Percentiles rank a stretch among this genome's conserved stretches.
These are phyloP conservation scores for Brachyptera putata DNA, from an alignment of 2,888 invertebrate species.

Conservation along the genomic window DNA sequence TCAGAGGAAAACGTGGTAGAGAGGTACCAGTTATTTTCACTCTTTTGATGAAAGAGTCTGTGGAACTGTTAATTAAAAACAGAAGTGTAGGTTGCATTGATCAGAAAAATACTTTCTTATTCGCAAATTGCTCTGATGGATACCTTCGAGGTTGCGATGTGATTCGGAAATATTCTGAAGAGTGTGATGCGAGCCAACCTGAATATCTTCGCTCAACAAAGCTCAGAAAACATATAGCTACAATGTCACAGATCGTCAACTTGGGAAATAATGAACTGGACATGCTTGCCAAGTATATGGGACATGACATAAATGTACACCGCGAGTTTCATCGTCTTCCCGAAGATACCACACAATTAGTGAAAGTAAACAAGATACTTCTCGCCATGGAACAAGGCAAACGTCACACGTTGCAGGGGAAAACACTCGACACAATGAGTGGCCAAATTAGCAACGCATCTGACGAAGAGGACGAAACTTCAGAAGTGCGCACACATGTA, in stretches of 20 bases:
- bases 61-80: conserved; percentile 29
- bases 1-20: conserved; percentile 35
- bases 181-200: conserved; percentile 4
- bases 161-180: background rate
- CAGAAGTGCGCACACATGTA: no score
- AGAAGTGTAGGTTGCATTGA: conserved; percentile 9
- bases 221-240: conserved; percentile 22
- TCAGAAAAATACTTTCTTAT: background rate
- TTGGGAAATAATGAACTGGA: conserved; percentile 24
- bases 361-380: conserved; percentile 24
- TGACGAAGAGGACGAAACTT: background rate
- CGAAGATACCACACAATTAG: conserved; percentile 19
- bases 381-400: conserved; percentile 19
- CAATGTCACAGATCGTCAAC: conserved; percentile 22
- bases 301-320: conserved; percentile 21
- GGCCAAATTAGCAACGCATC: no score
- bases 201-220: conserved; percentile 13
- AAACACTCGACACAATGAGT: background rate
- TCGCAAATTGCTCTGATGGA: background rate
- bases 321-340: conserved; percentile 24
- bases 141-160: conserved; percentile 1
- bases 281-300: conserved; percentile 12
- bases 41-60: conserved; percentile 35
- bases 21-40: conserved; percentile 37
- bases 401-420: background rate